Evolutionary conservation across 2,888 invertebrate species (phyloP).

Genomic region (Sycophila texana): DNA sequence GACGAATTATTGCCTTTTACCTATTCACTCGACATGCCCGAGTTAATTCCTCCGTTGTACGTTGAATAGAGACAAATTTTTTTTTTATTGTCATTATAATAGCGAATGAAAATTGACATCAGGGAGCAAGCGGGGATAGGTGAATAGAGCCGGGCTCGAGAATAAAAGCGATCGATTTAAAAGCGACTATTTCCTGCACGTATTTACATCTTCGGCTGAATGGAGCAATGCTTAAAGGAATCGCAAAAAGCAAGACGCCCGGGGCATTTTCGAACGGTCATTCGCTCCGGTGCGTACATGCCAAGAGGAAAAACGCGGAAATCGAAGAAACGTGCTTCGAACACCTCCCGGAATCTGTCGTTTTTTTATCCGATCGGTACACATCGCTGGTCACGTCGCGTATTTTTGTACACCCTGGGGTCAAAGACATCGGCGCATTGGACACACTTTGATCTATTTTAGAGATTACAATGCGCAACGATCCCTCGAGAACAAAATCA

Average conservation of each 20-base stretch:
- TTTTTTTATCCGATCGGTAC: slow-evolving; percentile 28
- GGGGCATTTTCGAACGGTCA: slow-evolving; percentile 50
- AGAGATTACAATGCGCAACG: slow-evolving; percentile 51
- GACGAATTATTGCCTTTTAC: not conserved
- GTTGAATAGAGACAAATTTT: not conserved
- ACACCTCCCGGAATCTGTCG: slow-evolving; percentile 27
- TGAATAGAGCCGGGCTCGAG: no score
- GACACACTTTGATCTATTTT: slow-evolving; percentile 58
- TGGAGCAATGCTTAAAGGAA: slow-evolving; percentile 50
- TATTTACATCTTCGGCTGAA: slow-evolving; percentile 26
- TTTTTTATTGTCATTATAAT: no score
- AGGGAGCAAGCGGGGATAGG: no score
- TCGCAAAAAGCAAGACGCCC: slow-evolving; percentile 23
- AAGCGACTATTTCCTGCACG: not conserved
- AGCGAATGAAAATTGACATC: no score
- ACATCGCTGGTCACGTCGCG: not conserved
- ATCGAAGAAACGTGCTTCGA: slow-evolving; percentile 45
- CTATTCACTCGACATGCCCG: not conserved
- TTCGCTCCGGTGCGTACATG: slow-evolving; percentile 3
- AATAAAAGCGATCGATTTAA: no score
- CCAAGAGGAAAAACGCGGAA: slow-evolving; percentile 56
- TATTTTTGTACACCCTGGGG: slow-evolving; percentile 42
- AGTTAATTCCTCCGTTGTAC: not conserved
- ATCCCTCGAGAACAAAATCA: slow-evolving; percentile 51
- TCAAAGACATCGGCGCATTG: slow-evolving; percentile 50